Evolutionary conservation across 2,888 invertebrate species (phyloP).

Genomic region (Platerodrilus igneus): DNA sequence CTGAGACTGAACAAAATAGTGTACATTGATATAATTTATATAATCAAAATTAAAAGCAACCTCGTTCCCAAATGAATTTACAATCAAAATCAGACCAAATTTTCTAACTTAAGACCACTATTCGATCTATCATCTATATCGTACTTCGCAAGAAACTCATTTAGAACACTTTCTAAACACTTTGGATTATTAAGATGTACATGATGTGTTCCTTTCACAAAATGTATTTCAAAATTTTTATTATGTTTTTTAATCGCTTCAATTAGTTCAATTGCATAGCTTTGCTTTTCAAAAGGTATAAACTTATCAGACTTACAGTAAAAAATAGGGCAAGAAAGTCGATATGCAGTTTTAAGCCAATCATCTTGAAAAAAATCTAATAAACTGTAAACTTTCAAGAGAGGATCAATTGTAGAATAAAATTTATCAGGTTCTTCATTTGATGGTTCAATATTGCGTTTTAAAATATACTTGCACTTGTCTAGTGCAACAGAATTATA

Average conservation of each 20-base stretch:
- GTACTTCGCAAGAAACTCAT: too few species aligned
- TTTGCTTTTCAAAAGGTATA: neutral
- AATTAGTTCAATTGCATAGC: slow-evolving; percentile 1
- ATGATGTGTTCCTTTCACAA: slow-evolving; percentile 20
- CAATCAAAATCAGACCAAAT: too few species aligned
- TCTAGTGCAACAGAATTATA: slow-evolving; percentile 29
- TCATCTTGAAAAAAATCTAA: slow-evolving; percentile 33
- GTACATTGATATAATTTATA: too few species aligned
- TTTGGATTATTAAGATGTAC: slow-evolving; percentile 22
- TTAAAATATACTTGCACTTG: slow-evolving; percentile 36
- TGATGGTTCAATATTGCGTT: slow-evolving; percentile 54
- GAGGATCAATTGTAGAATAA: slow-evolving; percentile 50
- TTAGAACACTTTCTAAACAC: too few species aligned
- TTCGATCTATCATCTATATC: too few species aligned
- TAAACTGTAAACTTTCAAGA: slow-evolving; percentile 55
- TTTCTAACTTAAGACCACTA: too few species aligned
- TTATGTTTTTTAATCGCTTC: slow-evolving; percentile 6
- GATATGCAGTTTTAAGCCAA: neutral
- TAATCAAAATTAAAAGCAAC: too few species aligned
- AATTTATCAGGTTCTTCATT: slow-evolving; percentile 54
- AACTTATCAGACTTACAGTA: slow-evolving; percentile 1
- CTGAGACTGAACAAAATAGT: too few species aligned
- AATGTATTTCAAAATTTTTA: slow-evolving; percentile 7
- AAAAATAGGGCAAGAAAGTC: slow-evolving; percentile 12
- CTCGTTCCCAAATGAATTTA: too few species aligned